phyloP scores from a whole-genome alignment of 2,797 vertebrate species.

The Eulemur coronatus region DNA sequence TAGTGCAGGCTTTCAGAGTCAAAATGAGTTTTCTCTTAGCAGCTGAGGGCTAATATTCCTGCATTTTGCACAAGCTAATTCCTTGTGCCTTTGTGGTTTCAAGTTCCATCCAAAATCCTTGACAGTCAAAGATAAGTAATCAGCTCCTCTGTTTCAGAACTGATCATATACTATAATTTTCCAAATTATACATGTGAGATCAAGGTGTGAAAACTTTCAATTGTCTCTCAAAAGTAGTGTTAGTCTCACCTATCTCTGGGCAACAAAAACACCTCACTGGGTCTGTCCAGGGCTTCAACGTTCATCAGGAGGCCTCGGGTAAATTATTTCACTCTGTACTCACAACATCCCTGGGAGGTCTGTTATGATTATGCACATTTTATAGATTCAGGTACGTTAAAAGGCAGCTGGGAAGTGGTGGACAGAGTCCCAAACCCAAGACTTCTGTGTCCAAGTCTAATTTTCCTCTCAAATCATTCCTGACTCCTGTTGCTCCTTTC shows the following conservation, averaged over 20 bases:
- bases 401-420: neutral
- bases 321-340: neutral
- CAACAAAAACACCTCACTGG: neutral
- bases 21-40: neutral
- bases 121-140: conserved; percentile 27
- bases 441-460: neutral
- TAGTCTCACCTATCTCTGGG: neutral
- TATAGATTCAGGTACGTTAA: neutral
- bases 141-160: neutral
- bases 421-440: neutral
- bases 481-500: neutral
- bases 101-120: conserved; percentile 24
- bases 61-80: neutral
- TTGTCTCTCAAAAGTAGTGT: neutral
- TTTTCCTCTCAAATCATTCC: neutral
- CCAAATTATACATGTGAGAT: conserved; percentile 19
- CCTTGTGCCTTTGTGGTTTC: neutral
- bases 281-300: neutral
- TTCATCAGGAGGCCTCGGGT: neutral
- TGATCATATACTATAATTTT: neutral
- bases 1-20: neutral
- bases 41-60: neutral
- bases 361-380: neutral
- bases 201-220: neutral
- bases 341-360: neutral